Conservation (phyloP, 2,797 vertebrate species). For the Setipinna tenuifilis region DNA sequence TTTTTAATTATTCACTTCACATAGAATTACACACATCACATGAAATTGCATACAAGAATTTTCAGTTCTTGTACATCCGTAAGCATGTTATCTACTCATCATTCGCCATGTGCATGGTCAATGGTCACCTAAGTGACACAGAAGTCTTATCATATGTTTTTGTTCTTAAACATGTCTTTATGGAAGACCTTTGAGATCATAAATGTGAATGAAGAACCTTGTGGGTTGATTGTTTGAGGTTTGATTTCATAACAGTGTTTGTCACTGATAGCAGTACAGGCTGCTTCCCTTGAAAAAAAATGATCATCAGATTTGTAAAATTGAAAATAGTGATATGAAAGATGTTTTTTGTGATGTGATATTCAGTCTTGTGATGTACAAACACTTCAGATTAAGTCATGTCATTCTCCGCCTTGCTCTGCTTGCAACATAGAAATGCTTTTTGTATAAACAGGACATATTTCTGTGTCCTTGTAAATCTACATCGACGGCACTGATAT, state of each 20-base stretch:
- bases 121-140: neutral
- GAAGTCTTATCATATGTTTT: neutral
- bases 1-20: neutral
- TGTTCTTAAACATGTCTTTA: constrained; percentile 56
- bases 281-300: neutral
- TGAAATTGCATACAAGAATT: neutral
- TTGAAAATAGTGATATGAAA: neutral
- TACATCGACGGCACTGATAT: neutral
- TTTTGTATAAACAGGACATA: neutral
- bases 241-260: constrained; percentile 4
- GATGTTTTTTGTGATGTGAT: neutral
- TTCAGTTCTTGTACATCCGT: neutral
- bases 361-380: neutral
- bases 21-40: neutral
- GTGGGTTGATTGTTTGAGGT: neutral
- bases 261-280: neutral
- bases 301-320: neutral
- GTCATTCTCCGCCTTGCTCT: neutral
- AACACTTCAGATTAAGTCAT: neutral
- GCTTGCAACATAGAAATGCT: neutral
- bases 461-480: neutral
- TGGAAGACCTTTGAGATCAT: constrained; percentile 60
- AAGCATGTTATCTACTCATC: neutral
- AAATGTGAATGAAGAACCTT: constrained; percentile 42
- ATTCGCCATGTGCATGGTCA: neutral